Base-by-base conservation (phyloP, 2,888 invertebrate species). In the Teinopalpus imperialis region DNA sequence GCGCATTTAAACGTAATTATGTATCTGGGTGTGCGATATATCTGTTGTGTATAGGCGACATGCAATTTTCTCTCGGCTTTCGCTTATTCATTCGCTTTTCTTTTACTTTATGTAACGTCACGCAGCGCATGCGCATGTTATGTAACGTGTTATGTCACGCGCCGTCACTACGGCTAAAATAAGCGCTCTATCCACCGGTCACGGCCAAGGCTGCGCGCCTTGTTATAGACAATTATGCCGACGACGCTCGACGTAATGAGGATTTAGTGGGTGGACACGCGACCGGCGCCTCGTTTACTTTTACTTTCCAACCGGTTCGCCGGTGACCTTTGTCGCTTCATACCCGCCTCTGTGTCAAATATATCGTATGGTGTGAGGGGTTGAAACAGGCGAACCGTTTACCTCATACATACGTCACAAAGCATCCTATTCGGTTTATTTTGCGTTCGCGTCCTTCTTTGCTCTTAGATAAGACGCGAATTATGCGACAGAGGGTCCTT, bases 191-290 rank as follows among this genome's bases (percentile, higher is more conserved):
- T 80, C 76, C 68, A 66, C 72, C 83, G 87, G 87, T 86, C 87
- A 88, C 86, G 86, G 87, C 86, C 87, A 88, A 88, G 87, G 87
- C 83, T 86, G 77, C 70, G 72, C 72, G 74, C 69, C 72, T 73
- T 68, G 71, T 73, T 72, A 73, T 64, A 72, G 74, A 71, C 83
- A 83, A 85, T 85, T 80, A 82, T 75, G 71, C 75, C 68, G 70
- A 58, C 64, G 63, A 59, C 73, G 74, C 63, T 69, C 68, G n/a
- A n/a, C n/a, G 81, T 78, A 83, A 82, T 85, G 82, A 86, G 83
- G 82, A 82, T 82, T 85, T 78, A 77, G 82, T 83, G 82, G 86
- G 83, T 82, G 81, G 85, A 82, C 79, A 77, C 73, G 78, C 71
- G 75, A 74, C 70, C 63, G 66, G 59, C 66, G 67, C 61, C 64